Evolutionary conservation across 2,888 invertebrate species (phyloP).

Genomic region (Tethea ocularis): DNA sequence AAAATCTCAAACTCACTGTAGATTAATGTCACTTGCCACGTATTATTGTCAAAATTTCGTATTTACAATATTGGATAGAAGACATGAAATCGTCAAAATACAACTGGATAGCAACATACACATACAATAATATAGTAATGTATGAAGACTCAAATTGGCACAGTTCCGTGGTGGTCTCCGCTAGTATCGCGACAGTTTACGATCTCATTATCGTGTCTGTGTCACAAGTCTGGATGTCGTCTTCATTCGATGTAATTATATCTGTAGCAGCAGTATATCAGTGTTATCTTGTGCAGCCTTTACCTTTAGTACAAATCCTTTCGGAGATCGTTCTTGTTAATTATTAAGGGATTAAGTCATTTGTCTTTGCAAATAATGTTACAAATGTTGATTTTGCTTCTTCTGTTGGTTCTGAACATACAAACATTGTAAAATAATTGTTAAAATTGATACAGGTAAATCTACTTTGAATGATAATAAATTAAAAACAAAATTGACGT

Average conservation of each 20-base stretch:
- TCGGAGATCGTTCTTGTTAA: too few relatives aligned
- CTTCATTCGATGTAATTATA: neutral
- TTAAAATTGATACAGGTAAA: too few relatives aligned
- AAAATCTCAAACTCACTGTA: too few relatives aligned
- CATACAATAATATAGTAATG: neutral
- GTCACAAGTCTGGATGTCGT: slow-evolving; percentile 10
- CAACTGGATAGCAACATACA: slow-evolving; percentile 20
- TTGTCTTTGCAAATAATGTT: too few relatives aligned
- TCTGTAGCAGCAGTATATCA: too few relatives aligned
- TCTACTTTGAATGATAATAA: neutral
- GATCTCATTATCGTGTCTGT: slow-evolving; percentile 43
- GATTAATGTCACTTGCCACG: too few relatives aligned
- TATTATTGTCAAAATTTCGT: too few relatives aligned
- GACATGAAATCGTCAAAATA: neutral
- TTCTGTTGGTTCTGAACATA: too few relatives aligned
- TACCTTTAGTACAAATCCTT: too few relatives aligned
- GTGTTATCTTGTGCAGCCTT: neutral
- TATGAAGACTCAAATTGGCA: slow-evolving; percentile 24
- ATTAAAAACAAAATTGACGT: neutral
- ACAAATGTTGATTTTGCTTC: too few relatives aligned
- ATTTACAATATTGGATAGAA: too few relatives aligned
- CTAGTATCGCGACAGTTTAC: slow-evolving; percentile 36
- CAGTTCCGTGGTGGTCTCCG: slow-evolving; percentile 36
- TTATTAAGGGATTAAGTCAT: too few relatives aligned
- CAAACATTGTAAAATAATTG: neutral